These are phyloP conservation scores for Sphaerodactylus townsendi DNA, from an alignment of 2,113 vertebrate genomes.

Conservation along the genomic window DNA sequence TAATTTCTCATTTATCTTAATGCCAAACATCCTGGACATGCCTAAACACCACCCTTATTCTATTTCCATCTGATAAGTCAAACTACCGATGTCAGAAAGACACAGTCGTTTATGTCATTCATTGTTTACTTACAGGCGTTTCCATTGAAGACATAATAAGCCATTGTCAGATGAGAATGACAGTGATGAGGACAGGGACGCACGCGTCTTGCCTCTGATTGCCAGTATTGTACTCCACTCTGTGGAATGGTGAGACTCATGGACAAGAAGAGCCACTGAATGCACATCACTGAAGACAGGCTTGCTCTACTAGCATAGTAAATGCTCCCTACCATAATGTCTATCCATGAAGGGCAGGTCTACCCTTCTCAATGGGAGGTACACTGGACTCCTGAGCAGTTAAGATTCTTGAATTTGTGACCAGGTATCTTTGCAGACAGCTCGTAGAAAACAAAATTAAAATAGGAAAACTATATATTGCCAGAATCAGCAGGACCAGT, in stretches of 20 bases:
- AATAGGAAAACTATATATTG: no score
- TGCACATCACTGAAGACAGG: no score
- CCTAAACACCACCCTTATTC: conserved; percentile 30
- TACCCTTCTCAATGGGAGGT: no score
- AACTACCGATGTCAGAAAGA: conserved; percentile 45
- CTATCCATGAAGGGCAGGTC: no score
- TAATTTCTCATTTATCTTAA: conserved; percentile 28
- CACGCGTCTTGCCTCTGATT: conserved; percentile 34
- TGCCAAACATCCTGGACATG: conserved; percentile 44
- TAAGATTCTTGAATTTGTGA: no score
- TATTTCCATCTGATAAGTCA: conserved; percentile 44
- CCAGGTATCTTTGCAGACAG: no score
- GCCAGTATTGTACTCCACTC: conserved; percentile 34
- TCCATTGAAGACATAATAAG: conserved; percentile 27
- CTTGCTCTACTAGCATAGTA: no score
- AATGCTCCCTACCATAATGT: no score
- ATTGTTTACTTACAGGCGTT: conserved; percentile 57
- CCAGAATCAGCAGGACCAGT: no score
- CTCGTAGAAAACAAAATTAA: no score
- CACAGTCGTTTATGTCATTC: conserved; percentile 51
- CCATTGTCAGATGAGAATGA: conserved; percentile 59
- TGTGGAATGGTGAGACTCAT: conserved; percentile 16
- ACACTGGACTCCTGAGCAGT: no score
- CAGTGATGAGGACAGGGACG: conserved; percentile 43
- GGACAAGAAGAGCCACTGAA: background rate